Evolutionary conservation across 2,797 vertebrate species (phyloP), one percentile per base, ranked within the genome.

Genomic region (Poecile montanus): DNA sequence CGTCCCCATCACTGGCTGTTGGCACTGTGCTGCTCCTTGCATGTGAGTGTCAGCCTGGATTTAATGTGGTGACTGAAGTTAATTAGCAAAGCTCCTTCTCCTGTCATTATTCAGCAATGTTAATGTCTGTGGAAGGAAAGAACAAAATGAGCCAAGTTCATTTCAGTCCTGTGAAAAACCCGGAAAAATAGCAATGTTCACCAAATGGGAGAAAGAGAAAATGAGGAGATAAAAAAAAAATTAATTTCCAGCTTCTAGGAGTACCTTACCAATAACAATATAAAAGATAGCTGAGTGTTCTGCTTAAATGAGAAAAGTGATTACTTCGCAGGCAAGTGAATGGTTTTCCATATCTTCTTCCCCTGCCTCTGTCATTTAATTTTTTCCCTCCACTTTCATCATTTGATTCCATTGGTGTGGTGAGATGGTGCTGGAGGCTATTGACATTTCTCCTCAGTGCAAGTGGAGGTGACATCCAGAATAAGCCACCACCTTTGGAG

Each of bases 171-270:
- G 79, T 84, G 88, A 85, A 84, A 85, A 93, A 88, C 48, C 62
- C 0, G 1, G 77, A 30, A 84, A 94, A 95, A 57, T 58, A 81
- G 56, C 45, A 48, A 23, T 47, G 40, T 87, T 82, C 44, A 2
- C 44, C 77, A 95, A 95, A 91, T 40, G 30, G 65, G 75, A 94
- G 84, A 85, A 74, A 50, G 27, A 91, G 36, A 85, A 96, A 95
- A 92, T 44, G 29, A 82, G n/a, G 44, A 87, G 88, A 95, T 62
- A 6, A 63, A 93, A 94, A 94, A 79, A 77, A 78, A 76, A 63
- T 72, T 84, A 73, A 95, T 94, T 96, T 96, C 86, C 83, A 93
- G 62, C 47, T 93, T 92, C 85, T 89, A 93, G 86, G 54, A 89
- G 77, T 45, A 68, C 86, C 60, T 94, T 56, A 85, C 86, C 77